Conservation (phyloP, 2,797 vertebrate genomes). For the Cynodonichthys magdalenae region DNA sequence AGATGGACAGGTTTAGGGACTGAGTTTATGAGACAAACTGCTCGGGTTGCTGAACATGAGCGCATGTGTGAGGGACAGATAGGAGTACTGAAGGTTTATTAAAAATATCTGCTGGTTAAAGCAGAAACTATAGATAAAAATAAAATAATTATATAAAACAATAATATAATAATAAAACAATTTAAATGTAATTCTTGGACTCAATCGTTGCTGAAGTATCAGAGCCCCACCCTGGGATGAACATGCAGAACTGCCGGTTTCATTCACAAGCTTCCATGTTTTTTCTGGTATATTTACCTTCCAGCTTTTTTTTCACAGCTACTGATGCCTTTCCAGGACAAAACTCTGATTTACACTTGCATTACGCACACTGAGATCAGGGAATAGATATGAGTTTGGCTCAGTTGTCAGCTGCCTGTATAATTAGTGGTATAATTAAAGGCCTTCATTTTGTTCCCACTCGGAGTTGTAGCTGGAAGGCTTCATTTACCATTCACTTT, state of each 20-base stretch:
- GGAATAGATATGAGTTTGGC: conserved; percentile 58
- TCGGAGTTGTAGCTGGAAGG: conserved; percentile 56
- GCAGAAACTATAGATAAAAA: too few relatives aligned
- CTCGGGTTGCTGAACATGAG: background rate
- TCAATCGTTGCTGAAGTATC: conserved; percentile 1
- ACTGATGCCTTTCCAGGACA: conserved; percentile 39
- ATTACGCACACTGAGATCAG: conserved; percentile 44
- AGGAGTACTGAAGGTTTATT: too few relatives aligned
- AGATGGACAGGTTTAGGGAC: background rate
- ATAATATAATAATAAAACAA: conserved; percentile 1
- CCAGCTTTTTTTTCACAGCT: conserved; percentile 13
- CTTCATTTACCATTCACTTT: conserved; percentile 56
- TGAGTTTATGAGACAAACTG: background rate
- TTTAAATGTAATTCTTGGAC: conserved; percentile 1
- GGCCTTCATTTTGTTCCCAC: conserved; percentile 67
- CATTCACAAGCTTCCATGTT: conserved; percentile 14
- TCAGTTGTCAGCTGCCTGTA: conserved; percentile 64
- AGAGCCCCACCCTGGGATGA: background rate
- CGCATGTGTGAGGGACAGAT: background rate
- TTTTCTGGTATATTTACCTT: conserved; percentile 3
- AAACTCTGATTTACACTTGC: conserved; percentile 36
- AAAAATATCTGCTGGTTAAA: background rate
- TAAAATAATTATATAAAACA: background rate
- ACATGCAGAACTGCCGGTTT: conserved; percentile 3
- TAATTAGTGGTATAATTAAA: conserved; percentile 77